phyloP scores from a whole-genome alignment of 2,797 vertebrate species.

The Macrochelys suwanniensis region DNA sequence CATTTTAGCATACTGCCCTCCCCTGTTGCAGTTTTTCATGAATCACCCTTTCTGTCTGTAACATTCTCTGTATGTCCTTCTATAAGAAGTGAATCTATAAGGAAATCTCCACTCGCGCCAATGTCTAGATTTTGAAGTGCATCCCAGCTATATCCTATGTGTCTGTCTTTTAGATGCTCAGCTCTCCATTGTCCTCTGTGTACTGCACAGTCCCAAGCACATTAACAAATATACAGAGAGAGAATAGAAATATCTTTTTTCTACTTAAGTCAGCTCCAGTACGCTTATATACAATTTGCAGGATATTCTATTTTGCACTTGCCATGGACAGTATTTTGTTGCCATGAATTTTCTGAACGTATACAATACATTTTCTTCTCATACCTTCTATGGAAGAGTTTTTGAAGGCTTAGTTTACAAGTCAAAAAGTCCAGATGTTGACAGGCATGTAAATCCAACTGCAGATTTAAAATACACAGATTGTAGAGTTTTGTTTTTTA shows the following conservation, averaged over 20 bases:
- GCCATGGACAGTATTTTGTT: neutral
- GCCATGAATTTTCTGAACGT: neutral
- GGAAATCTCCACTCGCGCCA: neutral
- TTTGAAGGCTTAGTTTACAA: neutral
- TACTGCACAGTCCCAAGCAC: neutral
- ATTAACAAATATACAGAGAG: neutral
- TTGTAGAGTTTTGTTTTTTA: neutral
- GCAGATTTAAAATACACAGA: neutral
- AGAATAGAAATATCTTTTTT: neutral
- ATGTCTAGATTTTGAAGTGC: neutral
- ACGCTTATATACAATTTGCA: neutral
- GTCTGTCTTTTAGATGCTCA: neutral
- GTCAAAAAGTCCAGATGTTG: neutral
- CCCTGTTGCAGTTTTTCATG: neutral
- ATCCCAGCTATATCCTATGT: neutral
- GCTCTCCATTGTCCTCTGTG: neutral
- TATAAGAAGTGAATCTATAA: neutral
- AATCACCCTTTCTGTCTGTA: constrained; percentile 24
- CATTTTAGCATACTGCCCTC: constrained; percentile 61
- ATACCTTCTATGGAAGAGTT: neutral
- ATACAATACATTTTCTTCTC: neutral
- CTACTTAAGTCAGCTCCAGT: neutral
- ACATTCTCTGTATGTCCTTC: neutral
- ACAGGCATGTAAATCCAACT: neutral
- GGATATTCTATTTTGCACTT: neutral